These are phyloP conservation scores for Etheostoma nigrum DNA, from an alignment of 2,797 vertebrate species.

Conservation along the genomic window DNA sequence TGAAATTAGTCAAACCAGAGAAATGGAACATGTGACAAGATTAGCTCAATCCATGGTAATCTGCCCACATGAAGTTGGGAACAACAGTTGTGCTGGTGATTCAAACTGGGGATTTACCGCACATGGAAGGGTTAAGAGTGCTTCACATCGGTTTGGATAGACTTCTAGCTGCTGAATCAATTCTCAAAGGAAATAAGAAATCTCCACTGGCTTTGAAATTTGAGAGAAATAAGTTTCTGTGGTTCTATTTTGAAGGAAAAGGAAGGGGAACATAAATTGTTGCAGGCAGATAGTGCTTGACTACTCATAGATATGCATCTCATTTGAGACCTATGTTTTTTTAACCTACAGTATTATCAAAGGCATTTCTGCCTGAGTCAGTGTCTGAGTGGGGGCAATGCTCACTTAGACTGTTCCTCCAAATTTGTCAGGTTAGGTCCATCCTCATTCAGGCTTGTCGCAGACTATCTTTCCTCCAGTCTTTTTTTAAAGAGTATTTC, in stretches of 20 bases:
- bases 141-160: constrained; percentile 34
- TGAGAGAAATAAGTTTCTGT: constrained; percentile 15
- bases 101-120: constrained; percentile 41
- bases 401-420: constrained; percentile 44
- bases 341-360: constrained; percentile 20
- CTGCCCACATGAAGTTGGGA: constrained; percentile 39
- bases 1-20: constrained; percentile 28
- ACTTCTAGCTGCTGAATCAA: constrained; percentile 35
- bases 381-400: constrained; percentile 21
- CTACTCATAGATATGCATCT: constrained; percentile 33
- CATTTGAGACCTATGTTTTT: constrained; percentile 33
- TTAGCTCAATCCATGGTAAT: constrained; percentile 43
- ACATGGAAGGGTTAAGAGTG: constrained; percentile 44
- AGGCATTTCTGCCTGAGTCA: constrained; percentile 23
- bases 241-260: constrained; percentile 14
- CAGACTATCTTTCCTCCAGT: constrained; percentile 24
- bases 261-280: not conserved
- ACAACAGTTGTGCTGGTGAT: constrained; percentile 36
- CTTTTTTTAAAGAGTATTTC: constrained; percentile 51
- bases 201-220: constrained; percentile 17
- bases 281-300: constrained; percentile 7
- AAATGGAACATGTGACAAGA: constrained; percentile 50
- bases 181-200: constrained; percentile 32
- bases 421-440: constrained; percentile 58
- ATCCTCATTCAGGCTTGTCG: constrained; percentile 58